Evolutionary conservation across 2,888 invertebrate genomes (phyloP).

Genomic region (Campoplex nolae): DNA sequence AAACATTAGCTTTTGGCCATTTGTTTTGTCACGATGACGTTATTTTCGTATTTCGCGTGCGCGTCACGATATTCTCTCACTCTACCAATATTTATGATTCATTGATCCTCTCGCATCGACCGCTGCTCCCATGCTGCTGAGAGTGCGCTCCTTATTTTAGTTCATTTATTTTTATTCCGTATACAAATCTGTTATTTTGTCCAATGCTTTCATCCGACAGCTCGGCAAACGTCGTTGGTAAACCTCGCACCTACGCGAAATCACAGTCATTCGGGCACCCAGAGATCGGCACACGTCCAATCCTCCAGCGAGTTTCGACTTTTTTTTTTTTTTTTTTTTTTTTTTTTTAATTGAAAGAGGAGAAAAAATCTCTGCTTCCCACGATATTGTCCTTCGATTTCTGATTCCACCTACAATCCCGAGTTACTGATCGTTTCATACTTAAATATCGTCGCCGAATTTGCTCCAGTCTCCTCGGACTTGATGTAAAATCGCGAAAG

Average conservation of each 20-base stretch:
- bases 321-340: background rate
- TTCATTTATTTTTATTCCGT: slow-evolving; percentile 30
- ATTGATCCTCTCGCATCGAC: slow-evolving; percentile 9
- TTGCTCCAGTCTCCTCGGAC: background rate
- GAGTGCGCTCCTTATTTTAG: background rate
- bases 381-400: slow-evolving; percentile 21
- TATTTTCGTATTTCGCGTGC: slow-evolving; percentile 5
- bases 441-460: background rate
- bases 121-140: background rate
- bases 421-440: background rate
- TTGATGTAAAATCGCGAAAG: background rate
- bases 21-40: slow-evolving; percentile 35
- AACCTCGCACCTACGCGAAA: slow-evolving; percentile 41
- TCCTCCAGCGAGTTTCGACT: background rate
- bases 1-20: slow-evolving; percentile 18
- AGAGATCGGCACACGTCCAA: slow-evolving; percentile 7
- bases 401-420: background rate
- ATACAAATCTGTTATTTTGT: slow-evolving; percentile 4
- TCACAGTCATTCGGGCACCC: slow-evolving; percentile 30
- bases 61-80: slow-evolving; percentile 15
- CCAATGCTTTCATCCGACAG: background rate
- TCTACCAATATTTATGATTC: slow-evolving; percentile 38
- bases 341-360: background rate
- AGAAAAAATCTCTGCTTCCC: slow-evolving; percentile 32
- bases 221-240: background rate